These are phyloP conservation scores for Pseudomugil tenellus DNA, from an alignment of 2,797 vertebrate species.

Conservation along the genomic window DNA sequence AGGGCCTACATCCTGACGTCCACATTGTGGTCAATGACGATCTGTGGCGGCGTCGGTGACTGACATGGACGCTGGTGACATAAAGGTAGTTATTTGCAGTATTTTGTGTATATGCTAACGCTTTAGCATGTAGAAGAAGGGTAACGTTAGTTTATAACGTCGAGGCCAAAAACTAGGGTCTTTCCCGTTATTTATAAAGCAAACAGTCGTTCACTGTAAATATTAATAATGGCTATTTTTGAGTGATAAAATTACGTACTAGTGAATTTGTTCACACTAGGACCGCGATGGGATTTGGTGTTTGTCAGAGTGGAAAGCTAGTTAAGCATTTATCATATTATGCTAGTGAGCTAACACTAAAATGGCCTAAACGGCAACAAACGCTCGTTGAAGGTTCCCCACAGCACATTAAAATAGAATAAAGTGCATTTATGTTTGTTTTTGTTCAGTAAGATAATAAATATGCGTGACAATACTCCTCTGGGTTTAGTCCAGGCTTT, in stretches of 20 bases:
- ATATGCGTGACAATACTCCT: not conserved
- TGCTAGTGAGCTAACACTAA: constrained; percentile 47
- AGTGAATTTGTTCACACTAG: not conserved
- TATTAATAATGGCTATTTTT: not conserved
- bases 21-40: constrained; percentile 63
- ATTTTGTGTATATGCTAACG: constrained; percentile 28
- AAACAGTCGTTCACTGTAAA: accelerated
- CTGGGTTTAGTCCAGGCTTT: not conserved
- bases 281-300: not conserved
- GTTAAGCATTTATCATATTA: constrained; percentile 1
- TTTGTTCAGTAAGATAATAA: accelerated
- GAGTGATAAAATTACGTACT: not conserved
- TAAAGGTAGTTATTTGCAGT: constrained; percentile 74
- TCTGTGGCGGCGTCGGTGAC: constrained; percentile 61
- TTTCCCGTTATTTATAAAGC: not conserved
- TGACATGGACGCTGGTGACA: constrained; percentile 84
- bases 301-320: constrained; percentile 3
- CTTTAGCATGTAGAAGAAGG: constrained; percentile 13
- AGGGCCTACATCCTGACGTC: constrained; percentile 73
- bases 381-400: not conserved
- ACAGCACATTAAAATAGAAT: not conserved
- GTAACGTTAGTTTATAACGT: not conserved
- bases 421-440: not conserved
- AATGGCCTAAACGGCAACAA: constrained; percentile 45
- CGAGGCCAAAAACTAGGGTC: constrained; percentile 15